Evolutionary conservation across 2,113 vertebrate species (phyloP).

Genomic region (Promerops cafer): DNA sequence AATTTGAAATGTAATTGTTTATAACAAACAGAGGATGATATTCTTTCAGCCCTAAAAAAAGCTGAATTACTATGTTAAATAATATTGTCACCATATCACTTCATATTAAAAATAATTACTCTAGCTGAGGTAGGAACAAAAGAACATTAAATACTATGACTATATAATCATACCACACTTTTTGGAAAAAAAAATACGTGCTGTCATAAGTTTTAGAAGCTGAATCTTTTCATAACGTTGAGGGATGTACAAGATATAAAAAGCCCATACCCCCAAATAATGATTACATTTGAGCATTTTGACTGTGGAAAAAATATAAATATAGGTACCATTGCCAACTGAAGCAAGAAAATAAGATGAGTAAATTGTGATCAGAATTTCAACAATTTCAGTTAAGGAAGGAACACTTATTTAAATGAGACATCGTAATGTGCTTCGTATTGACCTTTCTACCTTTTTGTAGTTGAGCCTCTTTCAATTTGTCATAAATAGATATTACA

Average conservation of each 20-base stretch:
- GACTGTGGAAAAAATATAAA: not conserved
- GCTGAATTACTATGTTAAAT: not conserved
- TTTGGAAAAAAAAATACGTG: not conserved
- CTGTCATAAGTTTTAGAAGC: not conserved
- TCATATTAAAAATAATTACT: not conserved
- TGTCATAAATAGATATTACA: not conserved
- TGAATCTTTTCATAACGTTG: not conserved
- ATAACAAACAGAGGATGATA: not conserved
- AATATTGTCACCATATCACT: not conserved
- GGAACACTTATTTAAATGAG: not conserved
- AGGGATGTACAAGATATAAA: not conserved
- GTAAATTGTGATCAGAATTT: not conserved
- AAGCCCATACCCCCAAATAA: not conserved
- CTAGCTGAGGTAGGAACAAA: not conserved
- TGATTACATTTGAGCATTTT: not conserved
- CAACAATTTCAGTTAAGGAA: not conserved
- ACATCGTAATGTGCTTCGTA: not conserved
- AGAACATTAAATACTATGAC: not conserved
- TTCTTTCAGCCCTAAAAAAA: not conserved
- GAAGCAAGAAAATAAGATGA: not conserved
- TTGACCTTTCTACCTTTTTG: not conserved
- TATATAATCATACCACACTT: not conserved
- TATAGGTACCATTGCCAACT: not conserved
- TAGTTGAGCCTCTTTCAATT: not conserved
- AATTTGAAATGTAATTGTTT: not conserved